Percentiles rank a stretch among this genome's conserved stretches.
These are phyloP conservation scores for Zoanthus solanderi DNA, from an alignment of 92 coral and sea anemone species.

Conservation along the genomic window DNA sequence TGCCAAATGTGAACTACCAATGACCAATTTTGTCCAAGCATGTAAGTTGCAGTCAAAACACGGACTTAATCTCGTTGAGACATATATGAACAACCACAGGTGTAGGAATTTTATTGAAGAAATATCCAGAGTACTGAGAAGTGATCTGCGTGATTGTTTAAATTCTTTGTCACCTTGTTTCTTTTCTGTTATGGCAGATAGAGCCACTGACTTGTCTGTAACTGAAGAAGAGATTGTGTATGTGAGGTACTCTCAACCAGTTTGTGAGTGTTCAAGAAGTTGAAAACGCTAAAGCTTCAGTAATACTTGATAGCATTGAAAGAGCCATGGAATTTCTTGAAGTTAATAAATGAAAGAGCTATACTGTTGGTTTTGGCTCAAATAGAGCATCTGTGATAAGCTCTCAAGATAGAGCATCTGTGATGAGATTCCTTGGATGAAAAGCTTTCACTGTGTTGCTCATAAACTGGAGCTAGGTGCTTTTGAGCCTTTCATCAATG, in stretches of 20 bases:
- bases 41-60: background rate
- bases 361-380: background rate
- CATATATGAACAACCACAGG: conserved; percentile 29
- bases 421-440: background rate
- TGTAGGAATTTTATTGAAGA: conserved; percentile 4
- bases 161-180: background rate
- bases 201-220: background rate
- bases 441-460: background rate
- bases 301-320: background rate
- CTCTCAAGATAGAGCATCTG: background rate
- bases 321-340: conserved; percentile 1
- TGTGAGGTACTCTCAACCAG: background rate
- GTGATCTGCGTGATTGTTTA: background rate
- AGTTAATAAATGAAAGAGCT: background rate
- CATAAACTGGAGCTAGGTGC: background rate
- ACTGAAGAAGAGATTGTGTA: conserved; percentile 3
- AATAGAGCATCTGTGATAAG: conserved; percentile 5
- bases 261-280: conserved; percentile 3
- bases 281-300: conserved; percentile 1
- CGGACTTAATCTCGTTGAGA: conserved; percentile 4
- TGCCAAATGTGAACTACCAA: conserved; percentile 26
- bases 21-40: conserved; percentile 5
- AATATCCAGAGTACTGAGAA: background rate
- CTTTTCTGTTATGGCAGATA: background rate
- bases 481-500: background rate